A percentile compares a stretch with the other conserved stretches of the same genome.
These are phyloP conservation scores for Pantherophis alleghaniensis DNA, from an alignment of 2,797 vertebrate genomes.

Conservation along the genomic window DNA sequence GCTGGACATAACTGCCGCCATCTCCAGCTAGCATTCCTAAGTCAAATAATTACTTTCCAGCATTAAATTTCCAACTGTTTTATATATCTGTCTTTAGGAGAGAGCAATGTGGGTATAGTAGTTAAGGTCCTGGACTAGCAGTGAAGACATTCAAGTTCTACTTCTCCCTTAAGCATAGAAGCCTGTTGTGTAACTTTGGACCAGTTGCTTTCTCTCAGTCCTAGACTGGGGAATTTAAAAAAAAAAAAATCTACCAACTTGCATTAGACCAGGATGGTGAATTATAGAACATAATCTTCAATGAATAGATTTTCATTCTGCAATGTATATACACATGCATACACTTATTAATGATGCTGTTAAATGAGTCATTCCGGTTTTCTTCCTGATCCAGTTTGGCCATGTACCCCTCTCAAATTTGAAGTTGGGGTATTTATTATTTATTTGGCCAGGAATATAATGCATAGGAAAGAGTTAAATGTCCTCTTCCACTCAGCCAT, in stretches of 20 bases:
- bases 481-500: background rate
- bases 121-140: background rate
- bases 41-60: slow-evolving; percentile 4
- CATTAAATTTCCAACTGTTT: background rate
- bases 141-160: background rate
- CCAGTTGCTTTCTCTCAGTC: background rate
- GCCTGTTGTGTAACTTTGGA: background rate
- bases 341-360: background rate
- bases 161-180: background rate
- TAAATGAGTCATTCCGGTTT: background rate
- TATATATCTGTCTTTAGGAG: background rate
- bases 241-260: background rate
- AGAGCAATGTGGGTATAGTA: background rate
- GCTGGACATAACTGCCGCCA: background rate
- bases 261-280: background rate
- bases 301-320: background rate
- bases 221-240: background rate
- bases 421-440: background rate
- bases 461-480: background rate
- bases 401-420: background rate
- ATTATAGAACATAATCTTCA: background rate
- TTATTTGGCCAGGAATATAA: background rate
- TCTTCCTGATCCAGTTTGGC: background rate
- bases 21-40: background rate
- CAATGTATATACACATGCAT: background rate